Base-by-base conservation (phyloP, 1,140 invertebrate species). In the Drosophila tristis region DNA sequence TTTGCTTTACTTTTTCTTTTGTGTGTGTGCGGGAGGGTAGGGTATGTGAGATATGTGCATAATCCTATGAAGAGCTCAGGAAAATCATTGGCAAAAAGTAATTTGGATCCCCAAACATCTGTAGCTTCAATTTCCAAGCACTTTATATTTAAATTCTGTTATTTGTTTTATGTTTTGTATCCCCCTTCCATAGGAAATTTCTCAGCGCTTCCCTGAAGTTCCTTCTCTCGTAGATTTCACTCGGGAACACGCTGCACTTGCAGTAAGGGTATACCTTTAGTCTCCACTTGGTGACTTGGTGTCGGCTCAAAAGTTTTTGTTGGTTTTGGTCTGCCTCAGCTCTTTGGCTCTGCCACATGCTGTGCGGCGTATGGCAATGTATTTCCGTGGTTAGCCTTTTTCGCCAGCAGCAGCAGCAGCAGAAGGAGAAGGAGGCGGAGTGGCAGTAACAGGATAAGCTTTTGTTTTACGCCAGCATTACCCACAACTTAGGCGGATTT, bases 391-490 rank as follows among this genome's bases (percentile, higher is more conserved):
- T 78, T 68, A 54, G 66, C 71, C 72, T 53, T 49, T 57, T 61
- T 77, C 47, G 71, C 62, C 65, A 70, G 55, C 25, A 59, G 57
- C 53, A 44, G 57, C 53, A 44, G 39, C 15, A 39, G 42, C 20
- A 51, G 35, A 26, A 47, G 25, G 7, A 63, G 13, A 11, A 63
- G 20, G 20, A 2, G 20, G 1, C 1, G 20, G 20, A 20, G 58
- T 74, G 55, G 50, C 79, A 68, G 74, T 84, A 89, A 89, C 84
- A 84, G 84, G 84, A 89, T 89, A 89, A 89, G 84, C 84, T 84
- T 89, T 89, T 89, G 84, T 89, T 89, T 89, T 89, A 89, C 84
- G 84, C 84, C 79, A 76, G 73, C 84, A 87, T 86, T 87, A 86
- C 84, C 82, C 80, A 81, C 82, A 87, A 86, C 82, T 87, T 87